A percentile compares a stretch with the other conserved stretches of the same genome.
Conservation (phyloP, 2,888 invertebrate genomes). For the Drosophila helvetica region DNA sequence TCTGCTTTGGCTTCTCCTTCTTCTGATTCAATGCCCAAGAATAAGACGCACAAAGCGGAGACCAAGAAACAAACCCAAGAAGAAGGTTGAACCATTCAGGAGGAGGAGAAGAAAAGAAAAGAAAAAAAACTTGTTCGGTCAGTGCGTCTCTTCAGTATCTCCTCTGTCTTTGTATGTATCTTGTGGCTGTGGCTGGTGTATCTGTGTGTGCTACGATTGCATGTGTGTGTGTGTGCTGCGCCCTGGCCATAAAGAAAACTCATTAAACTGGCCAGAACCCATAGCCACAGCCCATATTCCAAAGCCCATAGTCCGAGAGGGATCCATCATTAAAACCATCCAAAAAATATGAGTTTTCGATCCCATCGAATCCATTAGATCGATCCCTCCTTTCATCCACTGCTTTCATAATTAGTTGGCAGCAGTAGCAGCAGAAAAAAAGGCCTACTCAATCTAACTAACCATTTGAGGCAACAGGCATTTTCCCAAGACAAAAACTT, state of each 20-base stretch:
- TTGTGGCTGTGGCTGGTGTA: conserved; percentile 32
- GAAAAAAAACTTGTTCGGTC: conserved; percentile 72
- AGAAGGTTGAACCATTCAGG: conserved; percentile 3
- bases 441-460: conserved; percentile 42
- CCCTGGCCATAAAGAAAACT: conserved; percentile 76
- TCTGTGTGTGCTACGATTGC: conserved; percentile 2
- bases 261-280: conserved; percentile 68
- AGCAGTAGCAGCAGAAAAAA: conserved; percentile 30
- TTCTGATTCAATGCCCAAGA: conserved; percentile 57
- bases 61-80: conserved; percentile 39
- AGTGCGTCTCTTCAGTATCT: conserved; percentile 57
- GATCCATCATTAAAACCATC: conserved; percentile 70
- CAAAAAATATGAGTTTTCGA: conserved; percentile 60
- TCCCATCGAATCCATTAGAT: conserved; percentile 35
- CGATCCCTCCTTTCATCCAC: conserved; percentile 29
- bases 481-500: conserved; percentile 61
- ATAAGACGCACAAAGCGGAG: conserved; percentile 68
- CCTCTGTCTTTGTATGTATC: conserved; percentile 46
- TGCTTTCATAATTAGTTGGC: conserved; percentile 72
- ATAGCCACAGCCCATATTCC: background rate
- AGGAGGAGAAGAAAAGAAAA: conserved; percentile 17
- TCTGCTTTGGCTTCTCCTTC: background rate
- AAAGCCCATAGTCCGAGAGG: too few relatives aligned
- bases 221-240: conserved; percentile 28
- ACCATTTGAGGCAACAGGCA: conserved; percentile 64